A percentile compares a stretch with the other conserved stretches of the same genome.
phyloP scores from a whole-genome alignment of 2,797 vertebrate species.

The Prunella strophiata region DNA sequence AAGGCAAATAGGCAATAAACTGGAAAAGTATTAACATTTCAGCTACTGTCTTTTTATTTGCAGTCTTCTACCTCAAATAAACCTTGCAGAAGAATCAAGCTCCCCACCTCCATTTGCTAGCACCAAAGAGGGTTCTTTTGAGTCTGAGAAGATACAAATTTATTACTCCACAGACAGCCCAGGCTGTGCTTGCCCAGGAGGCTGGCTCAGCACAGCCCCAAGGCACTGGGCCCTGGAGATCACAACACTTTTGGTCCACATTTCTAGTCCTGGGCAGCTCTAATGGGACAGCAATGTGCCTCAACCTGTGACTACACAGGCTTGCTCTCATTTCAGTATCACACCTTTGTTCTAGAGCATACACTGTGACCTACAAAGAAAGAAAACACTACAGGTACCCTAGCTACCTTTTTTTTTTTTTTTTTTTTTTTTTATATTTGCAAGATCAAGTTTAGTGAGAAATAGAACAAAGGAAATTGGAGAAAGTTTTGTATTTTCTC shows the following conservation, averaged over 20 bases:
- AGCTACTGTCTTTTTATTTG: background rate
- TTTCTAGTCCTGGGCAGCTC: background rate
- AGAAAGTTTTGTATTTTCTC: background rate
- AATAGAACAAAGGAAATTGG: background rate
- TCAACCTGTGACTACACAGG: rapidly evolving
- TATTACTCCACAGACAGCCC: background rate
- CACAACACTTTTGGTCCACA: background rate
- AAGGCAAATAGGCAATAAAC: background rate
- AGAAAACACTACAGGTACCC: background rate
- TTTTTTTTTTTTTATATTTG: background rate
- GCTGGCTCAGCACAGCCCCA: background rate
- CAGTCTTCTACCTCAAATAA: background rate
- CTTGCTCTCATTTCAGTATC: background rate
- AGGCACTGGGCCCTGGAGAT: background rate
- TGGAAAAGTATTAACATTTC: background rate
- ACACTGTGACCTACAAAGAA: background rate
- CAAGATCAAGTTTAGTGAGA: background rate
- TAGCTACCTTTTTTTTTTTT: background rate
- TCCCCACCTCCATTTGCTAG: background rate
- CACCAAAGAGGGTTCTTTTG: background rate
- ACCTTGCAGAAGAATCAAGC: background rate
- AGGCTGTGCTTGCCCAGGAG: background rate
- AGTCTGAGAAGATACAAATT: background rate
- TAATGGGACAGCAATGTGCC: background rate
- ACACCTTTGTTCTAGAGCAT: background rate